Evolutionary conservation across 2,113 vertebrate genomes (phyloP), one percentile per base, ranked within the genome.

Genomic region (Hemicordylus capensis): DNA sequence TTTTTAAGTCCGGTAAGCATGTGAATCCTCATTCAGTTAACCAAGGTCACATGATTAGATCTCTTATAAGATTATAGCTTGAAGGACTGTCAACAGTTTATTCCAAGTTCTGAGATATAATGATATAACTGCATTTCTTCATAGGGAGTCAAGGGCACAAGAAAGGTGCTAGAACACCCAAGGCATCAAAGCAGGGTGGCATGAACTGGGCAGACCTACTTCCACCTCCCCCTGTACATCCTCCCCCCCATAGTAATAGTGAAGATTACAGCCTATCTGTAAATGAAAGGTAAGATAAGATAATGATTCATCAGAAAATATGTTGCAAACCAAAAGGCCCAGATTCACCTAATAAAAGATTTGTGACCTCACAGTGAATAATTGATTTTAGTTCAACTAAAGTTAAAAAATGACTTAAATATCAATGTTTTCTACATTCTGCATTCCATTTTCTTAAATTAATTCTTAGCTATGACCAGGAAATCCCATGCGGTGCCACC

Each of bases 151-250:
- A 99, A 96, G 98, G 98, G 90, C 98, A 99, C 87, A 99, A 99
- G 93, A 99, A 99, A 91, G 97, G 97, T 77, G 95, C 97, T 56
- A 96, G 98, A 6, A 98, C 97, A 70, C 97, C 98, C 58, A 99
- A 99, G 96, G 96, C 97, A 83, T 96, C 98, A 54, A 99, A 99
- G 92, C 99, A 99, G 93, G 97, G 96, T 73, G 97, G 98, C 85
- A 98, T 99, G 98, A 99, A 98, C 93, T 99, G 99, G 99, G 96
- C 98, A 67, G 98, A 99, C 90, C 96, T 99, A 64, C 96, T 99
- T 85, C 99, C 99, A 73, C 99, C 99, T 24, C 98, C 98, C 46
- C 99, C 98, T 2, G 97, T 97, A 28, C 98, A 99, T 88, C 99
- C 99, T 70, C 98, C 98, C 44, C 98, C 98, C 6, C 96, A 97